Base-by-base conservation (phyloP, 2,113 vertebrate species). In the Scopus umbretta region DNA sequence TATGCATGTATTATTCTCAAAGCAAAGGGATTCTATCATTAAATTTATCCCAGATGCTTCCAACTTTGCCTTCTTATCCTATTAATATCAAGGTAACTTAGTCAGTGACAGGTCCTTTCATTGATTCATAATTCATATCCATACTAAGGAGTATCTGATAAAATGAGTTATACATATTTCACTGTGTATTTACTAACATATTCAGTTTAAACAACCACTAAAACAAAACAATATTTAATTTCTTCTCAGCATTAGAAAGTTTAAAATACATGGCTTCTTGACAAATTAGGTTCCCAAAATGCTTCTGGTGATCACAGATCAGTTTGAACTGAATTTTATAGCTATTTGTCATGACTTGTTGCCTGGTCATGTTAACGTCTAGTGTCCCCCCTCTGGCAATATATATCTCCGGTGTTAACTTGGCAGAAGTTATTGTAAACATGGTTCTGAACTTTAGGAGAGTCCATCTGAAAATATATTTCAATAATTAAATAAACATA, bases 1-100 rank as follows among this genome's bases (percentile, higher is more conserved):
- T 40, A 43, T 38, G 25, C 21, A 32, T 59, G 13, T 52, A 52
- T 86, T 76, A 86, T 65, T 96, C 38, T 90, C 79, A 97, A 94
- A 95, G 71, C 11, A 74, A 71, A 36, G 36, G 10, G 14, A 16
- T 49, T 81, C 42, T 70, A 42, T 84, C 29, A 76, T 55, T 12
- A 96, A 84, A 88, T 89, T 61, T 94, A 88, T 62, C 55, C 43
- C 47, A 82, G 38, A 91, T 16, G 20, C 45, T 94, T 95, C 49
- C 50, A 80, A 34, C 52, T 92, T 58, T 92, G n/a, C 65, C 21
- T 94, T 94, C 40, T 90, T 86, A 56, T 80, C 17, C 75, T 88
- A 75, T 96, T 96, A 96, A 88, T 94, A 89, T 83, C 58, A 94
- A 92, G 83, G 53, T 81, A 96, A 76, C 43, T 90, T 89, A 88